A percentile compares a stretch with the other conserved stretches of the same genome.
Conservation (phyloP, 2,113 vertebrate species). For the Ciconia maguari region DNA sequence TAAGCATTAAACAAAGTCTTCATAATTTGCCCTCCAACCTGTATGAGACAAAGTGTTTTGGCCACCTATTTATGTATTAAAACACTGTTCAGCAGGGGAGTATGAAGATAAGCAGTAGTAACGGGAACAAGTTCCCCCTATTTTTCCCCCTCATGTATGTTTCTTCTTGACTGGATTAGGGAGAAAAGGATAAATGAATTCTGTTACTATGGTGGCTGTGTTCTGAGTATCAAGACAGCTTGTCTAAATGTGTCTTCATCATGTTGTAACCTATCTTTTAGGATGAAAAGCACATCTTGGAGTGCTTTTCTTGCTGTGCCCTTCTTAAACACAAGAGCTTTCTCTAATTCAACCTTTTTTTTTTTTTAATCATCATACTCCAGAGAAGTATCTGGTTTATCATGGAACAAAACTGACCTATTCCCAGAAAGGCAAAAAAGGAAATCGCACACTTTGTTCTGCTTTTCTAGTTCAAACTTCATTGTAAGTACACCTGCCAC, state of each 20-base stretch:
- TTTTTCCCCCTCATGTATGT: background rate
- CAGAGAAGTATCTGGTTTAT: background rate
- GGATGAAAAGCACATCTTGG: background rate
- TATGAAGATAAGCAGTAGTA: background rate
- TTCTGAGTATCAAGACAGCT: background rate
- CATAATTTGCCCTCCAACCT: background rate
- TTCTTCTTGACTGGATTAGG: background rate
- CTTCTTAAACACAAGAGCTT: background rate
- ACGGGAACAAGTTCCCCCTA: background rate
- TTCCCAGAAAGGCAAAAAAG: background rate
- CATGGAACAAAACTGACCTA: background rate
- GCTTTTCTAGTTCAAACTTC: background rate
- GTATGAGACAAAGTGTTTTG: background rate
- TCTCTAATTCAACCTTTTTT: background rate
- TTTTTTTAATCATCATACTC: background rate
- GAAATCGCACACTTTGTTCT: background rate
- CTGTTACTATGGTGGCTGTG: background rate
- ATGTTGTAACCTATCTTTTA: background rate
- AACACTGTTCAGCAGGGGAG: background rate
- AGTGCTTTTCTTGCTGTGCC: background rate
- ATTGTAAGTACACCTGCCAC: background rate
- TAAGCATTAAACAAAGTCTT: background rate
- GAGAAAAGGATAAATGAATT: background rate
- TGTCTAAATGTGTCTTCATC: background rate
- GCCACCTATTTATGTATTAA: background rate